Conservation (phyloP, 2,888 invertebrate species). For the Abscondita cerata region DNA sequence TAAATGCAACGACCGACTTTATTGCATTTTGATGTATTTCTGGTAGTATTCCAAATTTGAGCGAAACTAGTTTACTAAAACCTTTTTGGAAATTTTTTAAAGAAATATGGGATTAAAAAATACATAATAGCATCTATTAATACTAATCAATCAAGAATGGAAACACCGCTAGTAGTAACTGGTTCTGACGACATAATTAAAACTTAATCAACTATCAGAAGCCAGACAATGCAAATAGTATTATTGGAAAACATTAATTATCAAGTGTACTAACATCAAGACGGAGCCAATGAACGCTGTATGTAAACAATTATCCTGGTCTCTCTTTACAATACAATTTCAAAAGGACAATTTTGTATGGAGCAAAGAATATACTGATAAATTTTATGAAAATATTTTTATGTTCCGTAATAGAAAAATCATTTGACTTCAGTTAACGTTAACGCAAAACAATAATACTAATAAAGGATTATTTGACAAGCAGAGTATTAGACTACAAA, state of each 20-base stretch:
- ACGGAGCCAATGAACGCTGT: conserved; percentile 47
- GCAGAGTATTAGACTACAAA: too few relatives aligned
- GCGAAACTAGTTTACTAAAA: background rate
- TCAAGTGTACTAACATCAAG: conserved; percentile 34
- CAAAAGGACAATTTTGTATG: too few relatives aligned
- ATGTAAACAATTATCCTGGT: conserved; percentile 45
- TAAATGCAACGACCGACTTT: background rate
- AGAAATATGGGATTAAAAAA: background rate
- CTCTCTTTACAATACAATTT: too few relatives aligned
- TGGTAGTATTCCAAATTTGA: too few relatives aligned
- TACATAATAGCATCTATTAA: conserved; percentile 20
- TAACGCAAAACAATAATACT: too few relatives aligned
- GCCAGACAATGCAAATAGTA: conserved; percentile 49
- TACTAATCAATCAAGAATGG: conserved; percentile 27
- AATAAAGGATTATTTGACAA: too few relatives aligned
- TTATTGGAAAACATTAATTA: conserved; percentile 41
- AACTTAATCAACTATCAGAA: conserved; percentile 31
- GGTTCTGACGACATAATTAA: conserved; percentile 34
- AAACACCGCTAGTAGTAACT: conserved; percentile 29
- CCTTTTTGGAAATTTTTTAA: background rate
- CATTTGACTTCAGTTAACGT: too few relatives aligned
- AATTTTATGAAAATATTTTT: too few relatives aligned
- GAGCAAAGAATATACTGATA: too few relatives aligned
- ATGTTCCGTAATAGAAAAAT: too few relatives aligned
- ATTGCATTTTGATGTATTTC: background rate